phyloP scores from a whole-genome alignment of 92 coral and sea anemone genomes.

The Diadumene lineata region DNA sequence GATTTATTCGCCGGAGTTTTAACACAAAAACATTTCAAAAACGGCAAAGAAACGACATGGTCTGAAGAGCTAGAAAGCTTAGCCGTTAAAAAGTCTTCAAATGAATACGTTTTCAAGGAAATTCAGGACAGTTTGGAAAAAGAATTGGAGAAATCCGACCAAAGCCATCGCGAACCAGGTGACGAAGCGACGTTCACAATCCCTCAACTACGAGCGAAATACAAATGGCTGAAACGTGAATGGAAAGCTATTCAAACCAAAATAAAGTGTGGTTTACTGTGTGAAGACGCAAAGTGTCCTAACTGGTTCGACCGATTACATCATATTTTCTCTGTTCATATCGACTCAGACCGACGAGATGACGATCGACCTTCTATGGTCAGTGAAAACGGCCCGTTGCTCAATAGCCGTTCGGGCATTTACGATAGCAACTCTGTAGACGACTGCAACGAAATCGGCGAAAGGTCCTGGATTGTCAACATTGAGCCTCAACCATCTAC shows the following conservation, averaged over 20 bases:
- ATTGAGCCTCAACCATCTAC: not conserved
- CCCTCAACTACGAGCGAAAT: slow-evolving; percentile 41
- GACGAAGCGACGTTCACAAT: slow-evolving; percentile 36
- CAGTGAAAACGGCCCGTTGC: slow-evolving; percentile 17
- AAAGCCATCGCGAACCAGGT: slow-evolving; percentile 11
- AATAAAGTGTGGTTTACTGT: slow-evolving; percentile 1
- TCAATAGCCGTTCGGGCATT: slow-evolving; percentile 1
- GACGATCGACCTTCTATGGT: slow-evolving; percentile 23
- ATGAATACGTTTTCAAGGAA: slow-evolving; percentile 32
- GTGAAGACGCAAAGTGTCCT: slow-evolving; percentile 11
- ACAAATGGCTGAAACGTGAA: slow-evolving; percentile 55
- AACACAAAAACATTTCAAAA: not conserved
- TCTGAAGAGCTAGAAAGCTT: slow-evolving; percentile 32
- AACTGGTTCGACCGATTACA: slow-evolving; percentile 24
- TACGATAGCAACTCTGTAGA: not conserved
- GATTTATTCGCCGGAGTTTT: slow-evolving; percentile 43
- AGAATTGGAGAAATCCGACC: slow-evolving; percentile 28
- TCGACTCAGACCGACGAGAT: slow-evolving; percentile 3
- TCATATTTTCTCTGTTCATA: slow-evolving; percentile 10
- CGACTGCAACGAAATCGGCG: too few species aligned
- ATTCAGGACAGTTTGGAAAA: slow-evolving; percentile 17
- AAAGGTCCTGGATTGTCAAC: slow-evolving; percentile 7
- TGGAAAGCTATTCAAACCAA: slow-evolving; percentile 42
- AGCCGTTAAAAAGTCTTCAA: slow-evolving; percentile 53
- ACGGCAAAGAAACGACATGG: slow-evolving; percentile 27